These are phyloP conservation scores for Tamandua tetradactyla DNA, from an alignment of 2,797 vertebrate genomes.

Conservation along the genomic window DNA sequence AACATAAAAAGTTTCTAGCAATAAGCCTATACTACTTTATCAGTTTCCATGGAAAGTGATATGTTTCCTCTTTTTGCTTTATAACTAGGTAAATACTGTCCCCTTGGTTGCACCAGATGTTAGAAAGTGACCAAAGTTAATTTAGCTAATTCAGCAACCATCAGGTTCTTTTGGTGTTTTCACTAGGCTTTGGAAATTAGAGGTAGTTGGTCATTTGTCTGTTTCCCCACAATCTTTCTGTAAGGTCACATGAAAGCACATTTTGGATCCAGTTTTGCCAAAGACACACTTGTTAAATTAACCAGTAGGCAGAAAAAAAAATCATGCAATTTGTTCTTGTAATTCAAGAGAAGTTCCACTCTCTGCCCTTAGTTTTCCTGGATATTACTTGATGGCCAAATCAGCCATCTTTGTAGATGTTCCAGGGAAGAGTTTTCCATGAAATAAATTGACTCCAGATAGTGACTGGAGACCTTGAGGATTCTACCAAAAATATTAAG, in stretches of 20 bases:
- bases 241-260: neutral
- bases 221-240: neutral
- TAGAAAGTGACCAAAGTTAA: neutral
- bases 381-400: neutral
- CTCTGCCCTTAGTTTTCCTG: neutral
- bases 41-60: neutral
- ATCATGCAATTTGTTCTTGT: neutral
- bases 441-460: neutral
- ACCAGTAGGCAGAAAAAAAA: neutral
- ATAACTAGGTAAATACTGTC: neutral
- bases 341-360: neutral
- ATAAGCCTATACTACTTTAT: neutral
- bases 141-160: neutral
- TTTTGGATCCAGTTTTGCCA: neutral
- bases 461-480: neutral
- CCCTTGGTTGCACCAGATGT: neutral
- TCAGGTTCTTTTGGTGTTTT: neutral
- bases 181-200: neutral
- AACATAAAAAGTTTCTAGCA: neutral
- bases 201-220: neutral
- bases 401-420: neutral
- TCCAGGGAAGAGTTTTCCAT: neutral
- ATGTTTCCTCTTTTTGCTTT: neutral
- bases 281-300: neutral
- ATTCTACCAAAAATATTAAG: neutral